phyloP scores from a whole-genome alignment of 2,113 vertebrate species.

The Glaucomys volans region DNA sequence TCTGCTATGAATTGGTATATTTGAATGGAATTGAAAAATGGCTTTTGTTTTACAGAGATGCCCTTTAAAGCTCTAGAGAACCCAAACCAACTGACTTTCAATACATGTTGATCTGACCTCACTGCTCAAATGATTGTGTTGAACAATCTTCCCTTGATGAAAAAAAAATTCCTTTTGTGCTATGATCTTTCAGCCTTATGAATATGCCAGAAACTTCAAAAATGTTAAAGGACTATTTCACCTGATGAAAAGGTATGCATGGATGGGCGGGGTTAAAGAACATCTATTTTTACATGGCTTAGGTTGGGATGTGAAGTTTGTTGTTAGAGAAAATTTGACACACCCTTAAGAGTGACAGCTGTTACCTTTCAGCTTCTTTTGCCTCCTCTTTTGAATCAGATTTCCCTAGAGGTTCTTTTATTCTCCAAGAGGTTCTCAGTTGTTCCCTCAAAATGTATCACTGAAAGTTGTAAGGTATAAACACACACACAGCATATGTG shows the following conservation, averaged over 20 bases:
- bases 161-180: constrained; percentile 17
- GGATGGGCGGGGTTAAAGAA: neutral
- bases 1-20: neutral
- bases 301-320: neutral
- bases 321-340: constrained; percentile 39
- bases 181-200: constrained; percentile 51
- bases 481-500: constrained; percentile 18
- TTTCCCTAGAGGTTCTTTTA: constrained; percentile 14
- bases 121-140: constrained; percentile 43
- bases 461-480: constrained; percentile 45
- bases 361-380: constrained; percentile 48
- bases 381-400: constrained; percentile 60
- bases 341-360: neutral
- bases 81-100: constrained; percentile 38
- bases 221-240: constrained; percentile 41
- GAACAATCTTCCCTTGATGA: constrained; percentile 23
- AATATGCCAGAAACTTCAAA: constrained; percentile 49
- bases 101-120: constrained; percentile 13
- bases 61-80: constrained; percentile 42
- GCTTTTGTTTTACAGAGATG: constrained; percentile 59
- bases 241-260: neutral
- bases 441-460: constrained; percentile 16
- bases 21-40: neutral
- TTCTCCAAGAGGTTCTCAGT: constrained; percentile 46
- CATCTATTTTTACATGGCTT: constrained; percentile 35